These are phyloP conservation scores for Elephas maximus DNA, from an alignment of 2,113 vertebrate species.

Conservation along the genomic window DNA sequence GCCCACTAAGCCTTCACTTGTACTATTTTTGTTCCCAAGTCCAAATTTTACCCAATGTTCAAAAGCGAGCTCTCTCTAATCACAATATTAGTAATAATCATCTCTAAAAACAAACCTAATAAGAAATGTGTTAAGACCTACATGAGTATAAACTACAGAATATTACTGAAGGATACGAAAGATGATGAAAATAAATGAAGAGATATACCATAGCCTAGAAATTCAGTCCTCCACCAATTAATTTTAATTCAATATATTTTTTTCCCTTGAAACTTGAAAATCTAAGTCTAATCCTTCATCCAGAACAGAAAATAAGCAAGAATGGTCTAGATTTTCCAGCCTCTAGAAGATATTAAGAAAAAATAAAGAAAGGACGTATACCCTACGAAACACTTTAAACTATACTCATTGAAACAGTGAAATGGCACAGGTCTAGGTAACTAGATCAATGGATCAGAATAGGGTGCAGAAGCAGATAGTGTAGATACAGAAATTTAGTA, in stretches of 20 bases:
- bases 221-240: constrained; percentile 7
- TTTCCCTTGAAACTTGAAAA: constrained; percentile 7
- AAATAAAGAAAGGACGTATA: neutral
- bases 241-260: neutral
- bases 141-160: constrained; percentile 13
- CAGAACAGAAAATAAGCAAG: constrained; percentile 45
- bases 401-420: constrained; percentile 3
- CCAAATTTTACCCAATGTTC: constrained; percentile 18
- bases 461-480: neutral
- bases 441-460: constrained; percentile 4
- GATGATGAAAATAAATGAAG: neutral
- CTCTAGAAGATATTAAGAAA: constrained; percentile 44
- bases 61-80: constrained; percentile 34
- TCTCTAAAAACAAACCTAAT: constrained; percentile 42
- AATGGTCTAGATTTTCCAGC: neutral
- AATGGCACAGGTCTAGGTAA: neutral
- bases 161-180: constrained; percentile 12
- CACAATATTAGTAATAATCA: neutral
- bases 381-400: neutral
- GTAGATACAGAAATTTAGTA: neutral
- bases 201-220: neutral
- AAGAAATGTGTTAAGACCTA: constrained; percentile 18
- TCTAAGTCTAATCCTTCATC: constrained; percentile 7
- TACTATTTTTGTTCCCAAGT: constrained; percentile 16
- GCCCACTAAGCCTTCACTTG: neutral